These are phyloP conservation scores for Hippolais icterina DNA, from an alignment of 2,113 vertebrate species.

Conservation along the genomic window DNA sequence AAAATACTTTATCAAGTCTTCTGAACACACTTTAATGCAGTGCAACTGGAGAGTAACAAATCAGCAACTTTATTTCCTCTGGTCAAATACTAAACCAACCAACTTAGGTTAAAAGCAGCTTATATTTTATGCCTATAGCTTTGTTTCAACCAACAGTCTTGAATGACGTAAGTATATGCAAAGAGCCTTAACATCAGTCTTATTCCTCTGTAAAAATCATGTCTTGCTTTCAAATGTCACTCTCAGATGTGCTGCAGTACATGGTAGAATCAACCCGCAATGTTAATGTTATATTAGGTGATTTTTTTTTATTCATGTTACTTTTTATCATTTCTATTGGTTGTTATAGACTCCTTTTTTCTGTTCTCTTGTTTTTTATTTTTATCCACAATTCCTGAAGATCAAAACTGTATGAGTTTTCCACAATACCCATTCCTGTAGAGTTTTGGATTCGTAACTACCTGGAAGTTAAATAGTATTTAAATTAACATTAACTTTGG, in stretches of 20 bases:
- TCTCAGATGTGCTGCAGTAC: background rate
- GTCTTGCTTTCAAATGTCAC: background rate
- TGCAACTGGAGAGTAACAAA: constrained; percentile 25
- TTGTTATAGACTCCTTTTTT: background rate
- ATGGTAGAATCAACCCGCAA: background rate
- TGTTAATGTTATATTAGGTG: background rate
- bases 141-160: background rate
- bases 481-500: background rate
- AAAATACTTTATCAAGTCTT: constrained; percentile 43
- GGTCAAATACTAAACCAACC: background rate
- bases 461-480: background rate
- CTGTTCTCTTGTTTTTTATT: background rate
- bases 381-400: background rate
- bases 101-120: background rate
- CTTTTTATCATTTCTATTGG: background rate
- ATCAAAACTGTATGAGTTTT: background rate
- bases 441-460: background rate
- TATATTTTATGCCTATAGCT: background rate
- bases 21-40: background rate
- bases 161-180: background rate
- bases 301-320: background rate
- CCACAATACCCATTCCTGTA: background rate
- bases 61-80: constrained; percentile 2
- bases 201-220: background rate
- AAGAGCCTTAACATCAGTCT: background rate